Conservation (phyloP, 1,140 invertebrate genomes). For the Zaprionus ornatus region DNA sequence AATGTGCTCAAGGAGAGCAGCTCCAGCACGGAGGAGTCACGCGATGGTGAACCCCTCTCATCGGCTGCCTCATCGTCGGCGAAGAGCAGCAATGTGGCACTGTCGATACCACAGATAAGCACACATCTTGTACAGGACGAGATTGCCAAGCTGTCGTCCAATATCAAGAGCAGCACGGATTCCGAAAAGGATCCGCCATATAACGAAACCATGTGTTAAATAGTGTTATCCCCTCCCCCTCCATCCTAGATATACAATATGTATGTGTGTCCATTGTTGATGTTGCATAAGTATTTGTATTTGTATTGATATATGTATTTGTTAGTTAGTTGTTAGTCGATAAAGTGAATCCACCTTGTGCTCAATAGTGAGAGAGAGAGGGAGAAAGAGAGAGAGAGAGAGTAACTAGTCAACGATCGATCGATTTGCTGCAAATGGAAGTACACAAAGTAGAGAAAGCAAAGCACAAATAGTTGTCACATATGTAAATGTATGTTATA, state of each 20-base stretch:
- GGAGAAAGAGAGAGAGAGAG: not conserved
- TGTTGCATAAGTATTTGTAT: constrained; percentile 28
- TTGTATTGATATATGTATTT: constrained; percentile 23
- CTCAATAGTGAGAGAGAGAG: constrained; percentile 22
- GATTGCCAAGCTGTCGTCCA: constrained; percentile 83
- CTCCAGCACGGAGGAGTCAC: constrained; percentile 81
- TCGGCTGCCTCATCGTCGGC: constrained; percentile 45
- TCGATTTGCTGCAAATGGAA: constrained; percentile 6
- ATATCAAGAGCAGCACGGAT: constrained; percentile 83
- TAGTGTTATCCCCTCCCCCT: not conserved
- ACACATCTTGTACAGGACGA: constrained; percentile 83
- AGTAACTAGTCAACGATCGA: constrained; percentile 30
- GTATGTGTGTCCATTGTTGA: constrained; percentile 19
- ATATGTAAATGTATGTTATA: not conserved
- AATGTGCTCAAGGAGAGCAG: constrained; percentile 83
- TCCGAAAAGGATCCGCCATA: constrained; percentile 83
- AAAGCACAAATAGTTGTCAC: constrained; percentile 6
- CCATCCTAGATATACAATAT: not conserved
- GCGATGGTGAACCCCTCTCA: constrained; percentile 49
- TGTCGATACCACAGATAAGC: constrained; percentile 80
- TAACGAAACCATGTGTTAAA: constrained; percentile 83
- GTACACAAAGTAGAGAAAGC: not conserved
- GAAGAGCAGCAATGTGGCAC: constrained; percentile 47
- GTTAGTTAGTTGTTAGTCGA: constrained; percentile 13
- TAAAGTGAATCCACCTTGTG: constrained; percentile 42